Conservation (phyloP, 2,888 invertebrate species). For the Mylabris sibirica region DNA sequence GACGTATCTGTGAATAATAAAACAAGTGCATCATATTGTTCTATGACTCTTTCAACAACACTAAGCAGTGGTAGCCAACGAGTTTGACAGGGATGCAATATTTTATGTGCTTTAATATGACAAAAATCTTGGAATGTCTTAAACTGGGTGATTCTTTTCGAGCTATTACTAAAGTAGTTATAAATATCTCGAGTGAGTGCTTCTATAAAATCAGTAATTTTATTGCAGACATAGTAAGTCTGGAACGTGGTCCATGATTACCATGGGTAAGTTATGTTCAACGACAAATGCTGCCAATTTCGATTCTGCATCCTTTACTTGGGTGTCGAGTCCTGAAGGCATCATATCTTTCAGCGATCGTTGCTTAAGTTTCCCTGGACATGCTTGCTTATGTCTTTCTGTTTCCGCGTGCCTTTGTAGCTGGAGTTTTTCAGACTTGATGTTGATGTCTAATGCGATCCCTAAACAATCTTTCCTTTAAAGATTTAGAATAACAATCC, state of each 20-base stretch:
- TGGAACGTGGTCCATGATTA: not conserved
- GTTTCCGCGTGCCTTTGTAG: no score
- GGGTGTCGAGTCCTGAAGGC: not conserved
- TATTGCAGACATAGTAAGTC: conserved; percentile 14
- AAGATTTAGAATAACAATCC: no score
- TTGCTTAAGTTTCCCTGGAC: no score
- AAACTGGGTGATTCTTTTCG: conserved; percentile 15
- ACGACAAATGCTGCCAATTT: conserved; percentile 11
- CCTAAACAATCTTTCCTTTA: no score
- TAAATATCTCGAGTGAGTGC: conserved; percentile 17
- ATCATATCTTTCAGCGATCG: no score
- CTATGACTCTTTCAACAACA: no score
- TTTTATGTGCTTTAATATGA: conserved; percentile 26
- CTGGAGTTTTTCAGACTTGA: no score
- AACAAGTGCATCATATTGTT: no score
- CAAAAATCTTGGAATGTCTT: conserved; percentile 21
- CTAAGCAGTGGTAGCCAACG: conserved; percentile 15
- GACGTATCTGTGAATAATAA: conserved; percentile 33
- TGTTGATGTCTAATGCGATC: no score
- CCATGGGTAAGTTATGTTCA: conserved; percentile 17
- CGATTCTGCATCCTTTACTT: conserved; percentile 4
- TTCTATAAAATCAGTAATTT: conserved; percentile 20
- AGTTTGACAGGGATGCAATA: conserved; percentile 20
- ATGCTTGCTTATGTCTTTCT: no score
- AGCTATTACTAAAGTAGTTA: conserved; percentile 22